Base-by-base conservation (phyloP, 1,140 invertebrate genomes). In the Parapsyche elsis region DNA sequence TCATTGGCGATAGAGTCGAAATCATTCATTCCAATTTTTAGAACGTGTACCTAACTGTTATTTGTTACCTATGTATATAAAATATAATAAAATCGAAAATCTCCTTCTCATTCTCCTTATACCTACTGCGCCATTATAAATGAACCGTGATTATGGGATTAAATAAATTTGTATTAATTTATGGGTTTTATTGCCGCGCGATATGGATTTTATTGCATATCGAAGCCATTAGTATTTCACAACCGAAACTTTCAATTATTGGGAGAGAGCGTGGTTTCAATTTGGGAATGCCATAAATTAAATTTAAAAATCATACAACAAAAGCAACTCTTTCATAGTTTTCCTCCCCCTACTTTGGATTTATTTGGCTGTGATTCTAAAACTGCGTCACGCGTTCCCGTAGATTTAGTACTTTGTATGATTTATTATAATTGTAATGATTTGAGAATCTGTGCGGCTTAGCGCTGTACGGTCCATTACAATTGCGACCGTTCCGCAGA, bases 281-380 rank as follows among this genome's bases (percentile, higher is more conserved):
- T 83, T 81, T 81, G 80, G 74, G 64, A 83, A 80, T 83, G 78
- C 80, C 74, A 83, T 83, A 83, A 83, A 83, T 83, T 83, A 83
- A 83, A 83, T 79, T 73, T 64, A 46, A 81, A 83, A 83, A 81
- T 76, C 74, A 38, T 38, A 38, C 7, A 38, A 38, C 30, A 53
- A 80, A 75, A 76, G 44, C 67, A 77, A 75, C 82, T 79, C 53
- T 81, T 79, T 81, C 79, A 80, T 80, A 24, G 76, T 80, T 75
- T 53, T 14, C 76, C 77, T 74, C 82, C 82, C 81, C 82, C 79
- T 67, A 76, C 16, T 30, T 67, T 16, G 9, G 16, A 24, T 2
- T 26, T 16, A 76, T 30, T n/a, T 59, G 2, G 10, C 1, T 14
- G 9, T 24, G 49, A n/a, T 78, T 80, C 38, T 30, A 64, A 81